Evolutionary conservation across 2,113 vertebrate genomes (phyloP).

Genomic region (Hemibagrus wyckioides): DNA sequence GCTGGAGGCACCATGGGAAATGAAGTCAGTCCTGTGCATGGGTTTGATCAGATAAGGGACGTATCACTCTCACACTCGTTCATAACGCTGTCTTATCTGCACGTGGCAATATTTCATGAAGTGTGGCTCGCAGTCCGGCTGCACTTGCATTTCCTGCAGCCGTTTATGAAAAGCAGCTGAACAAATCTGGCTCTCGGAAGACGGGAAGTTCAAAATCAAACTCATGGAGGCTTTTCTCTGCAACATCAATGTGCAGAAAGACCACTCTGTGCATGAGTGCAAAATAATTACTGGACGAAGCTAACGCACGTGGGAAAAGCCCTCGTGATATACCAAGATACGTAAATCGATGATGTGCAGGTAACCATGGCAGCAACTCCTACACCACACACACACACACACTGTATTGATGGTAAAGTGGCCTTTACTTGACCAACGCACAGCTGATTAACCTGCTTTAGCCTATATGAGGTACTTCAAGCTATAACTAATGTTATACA

Average conservation of each 20-base stretch:
- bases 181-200: constrained; percentile 2
- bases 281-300: not conserved
- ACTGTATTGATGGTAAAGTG: not conserved
- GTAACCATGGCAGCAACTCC: not conserved
- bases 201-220: not conserved
- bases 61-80: constrained; percentile 30
- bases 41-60: constrained; percentile 40
- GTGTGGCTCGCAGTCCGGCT: constrained; percentile 15
- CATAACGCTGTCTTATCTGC: constrained; percentile 34
- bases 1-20: constrained; percentile 40
- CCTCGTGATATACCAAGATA: not conserved
- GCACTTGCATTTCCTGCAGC: constrained; percentile 36
- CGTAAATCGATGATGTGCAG: not conserved
- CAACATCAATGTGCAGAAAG: not conserved
- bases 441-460: not conserved
- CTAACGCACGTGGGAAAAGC: not conserved
- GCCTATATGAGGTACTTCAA: not conserved
- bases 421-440: constrained; percentile 5
- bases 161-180: constrained; percentile 29
- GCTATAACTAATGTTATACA: not conserved
- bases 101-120: constrained; percentile 14
- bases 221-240: not conserved
- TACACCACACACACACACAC: not conserved
- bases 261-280: not conserved
- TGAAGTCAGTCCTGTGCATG: constrained; percentile 32